Percentiles rank a stretch among this genome's conserved stretches.
Evolutionary conservation across 2,113 vertebrate species (phyloP).

Genomic region (Callospermophilus lateralis): DNA sequence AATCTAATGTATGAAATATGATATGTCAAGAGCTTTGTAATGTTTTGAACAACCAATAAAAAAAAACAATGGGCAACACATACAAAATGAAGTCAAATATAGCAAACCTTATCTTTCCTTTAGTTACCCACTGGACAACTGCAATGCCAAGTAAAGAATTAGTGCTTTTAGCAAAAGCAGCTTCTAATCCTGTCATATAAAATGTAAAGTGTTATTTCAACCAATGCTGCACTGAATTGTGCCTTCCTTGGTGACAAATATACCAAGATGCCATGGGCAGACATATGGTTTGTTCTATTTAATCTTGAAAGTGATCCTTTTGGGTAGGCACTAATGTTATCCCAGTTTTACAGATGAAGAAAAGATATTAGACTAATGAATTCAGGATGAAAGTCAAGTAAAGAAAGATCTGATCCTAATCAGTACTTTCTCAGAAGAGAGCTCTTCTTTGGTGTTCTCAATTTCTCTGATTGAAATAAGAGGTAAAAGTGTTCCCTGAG

Average conservation of each 20-base stretch:
- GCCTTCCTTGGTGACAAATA: neutral
- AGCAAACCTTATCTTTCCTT: neutral
- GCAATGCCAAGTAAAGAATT: neutral
- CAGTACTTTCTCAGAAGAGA: neutral
- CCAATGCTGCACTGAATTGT: neutral
- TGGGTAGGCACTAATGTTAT: neutral
- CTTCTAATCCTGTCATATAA: neutral
- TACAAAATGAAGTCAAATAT: neutral
- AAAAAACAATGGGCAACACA: neutral
- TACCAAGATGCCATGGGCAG: neutral
- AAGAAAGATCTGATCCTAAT: neutral
- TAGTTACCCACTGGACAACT: neutral
- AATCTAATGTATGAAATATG: no score
- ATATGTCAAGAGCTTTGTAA: no score
- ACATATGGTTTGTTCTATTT: neutral
- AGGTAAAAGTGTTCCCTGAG: neutral
- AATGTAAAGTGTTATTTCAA: neutral
- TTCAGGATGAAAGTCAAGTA: neutral
- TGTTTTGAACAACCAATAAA: no score
- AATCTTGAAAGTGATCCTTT: neutral
- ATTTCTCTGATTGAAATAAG: neutral
- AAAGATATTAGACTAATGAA: neutral
- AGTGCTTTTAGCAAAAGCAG: neutral
- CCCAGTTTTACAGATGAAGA: neutral
- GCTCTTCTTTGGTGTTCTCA: conserved; percentile 34